Evolutionary conservation across 2,888 invertebrate species (phyloP), one percentile per base, ranked within the genome.

Genomic region (Drosophila cognata): DNA sequence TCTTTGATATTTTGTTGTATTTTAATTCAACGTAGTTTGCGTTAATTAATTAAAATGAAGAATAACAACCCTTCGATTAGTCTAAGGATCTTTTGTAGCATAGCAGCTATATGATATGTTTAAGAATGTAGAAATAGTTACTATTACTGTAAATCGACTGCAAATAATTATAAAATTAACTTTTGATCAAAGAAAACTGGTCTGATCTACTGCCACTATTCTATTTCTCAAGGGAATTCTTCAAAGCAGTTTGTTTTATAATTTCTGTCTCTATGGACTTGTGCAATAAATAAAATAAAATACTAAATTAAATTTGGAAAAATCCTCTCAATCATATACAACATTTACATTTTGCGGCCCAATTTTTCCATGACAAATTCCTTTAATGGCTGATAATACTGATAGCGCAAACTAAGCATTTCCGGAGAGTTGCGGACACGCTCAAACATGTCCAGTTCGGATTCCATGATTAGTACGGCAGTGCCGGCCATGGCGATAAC

Each of bases 351-450:
- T 58, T 90, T 90, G 13, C 81, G 80, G 18, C 89, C 88, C 33
- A 92, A 62, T 68, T 91, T 91, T 21, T 88, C 81, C n/a, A 91
- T 66, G 41, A 92, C 77, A 64, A 90, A 92, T 58, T 97, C 96
- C 93, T 97, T 97, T 66, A 97, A 94, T 31, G 97, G 97, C 88
- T 96, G 95, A 93, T 97, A 98, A 93, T 97, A 97, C 89, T 97
- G 96, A 84, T 96, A 95, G 73, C 96, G 95, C 66, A 97, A 94
- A 57, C 96, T 94, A 43, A 95, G 91, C 93, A 97, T 95, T 94
- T 97, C 97, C 35, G 97, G 97, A 91, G 96, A 95, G 90, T 96
- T 95, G 71, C 96, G 95, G 71, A 97, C 93, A 41, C 94, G 94
- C 68, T 95, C 95, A 81, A 97, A 95, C 35, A 96, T 92, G 64